Percentiles rank a stretch among this genome's conserved stretches.
phyloP scores from a whole-genome alignment of 1,140 invertebrate species.

The Lepidurus apus region DNA sequence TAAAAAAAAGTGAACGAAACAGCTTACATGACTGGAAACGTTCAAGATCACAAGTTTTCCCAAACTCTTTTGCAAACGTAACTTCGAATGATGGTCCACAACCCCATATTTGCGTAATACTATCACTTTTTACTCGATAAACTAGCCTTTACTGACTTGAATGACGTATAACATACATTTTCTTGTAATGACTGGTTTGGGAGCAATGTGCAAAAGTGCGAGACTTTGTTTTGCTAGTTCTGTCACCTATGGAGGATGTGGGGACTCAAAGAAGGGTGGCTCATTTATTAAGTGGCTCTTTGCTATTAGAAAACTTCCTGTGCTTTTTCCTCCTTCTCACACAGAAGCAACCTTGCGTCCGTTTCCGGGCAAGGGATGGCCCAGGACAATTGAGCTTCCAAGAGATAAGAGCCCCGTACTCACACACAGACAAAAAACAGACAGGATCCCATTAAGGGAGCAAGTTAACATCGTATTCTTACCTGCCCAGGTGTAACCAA shows the following conservation, averaged over 20 bases:
- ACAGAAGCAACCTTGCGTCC: slow-evolving; percentile 8
- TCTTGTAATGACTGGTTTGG: not conserved
- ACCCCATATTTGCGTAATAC: too few relatives aligned
- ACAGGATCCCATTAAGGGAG: not conserved
- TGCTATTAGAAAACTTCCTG: slow-evolving; percentile 14
- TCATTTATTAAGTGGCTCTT: not conserved
- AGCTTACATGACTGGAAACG: too few relatives aligned
- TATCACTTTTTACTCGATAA: too few relatives aligned
- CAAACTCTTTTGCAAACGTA: too few relatives aligned
- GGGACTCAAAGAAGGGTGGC: not conserved
- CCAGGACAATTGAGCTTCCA: not conserved
- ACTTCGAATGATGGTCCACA: too few relatives aligned
- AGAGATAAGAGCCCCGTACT: not conserved
- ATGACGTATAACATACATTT: too few relatives aligned
- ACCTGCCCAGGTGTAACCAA: slow-evolving; percentile 3
- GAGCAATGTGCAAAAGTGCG: not conserved
- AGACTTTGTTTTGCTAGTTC: not conserved
- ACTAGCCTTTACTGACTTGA: too few relatives aligned
- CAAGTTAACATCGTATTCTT: not conserved
- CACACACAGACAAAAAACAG: not conserved
- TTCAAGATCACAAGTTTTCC: too few relatives aligned
- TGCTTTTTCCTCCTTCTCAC: not conserved
- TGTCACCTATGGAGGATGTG: not conserved
- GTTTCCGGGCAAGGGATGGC: slow-evolving; percentile 6
- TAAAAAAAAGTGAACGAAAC: too few relatives aligned